These are phyloP conservation scores for Aleiodes alternator DNA, from an alignment of 2,888 invertebrate genomes.

Conservation along the genomic window DNA sequence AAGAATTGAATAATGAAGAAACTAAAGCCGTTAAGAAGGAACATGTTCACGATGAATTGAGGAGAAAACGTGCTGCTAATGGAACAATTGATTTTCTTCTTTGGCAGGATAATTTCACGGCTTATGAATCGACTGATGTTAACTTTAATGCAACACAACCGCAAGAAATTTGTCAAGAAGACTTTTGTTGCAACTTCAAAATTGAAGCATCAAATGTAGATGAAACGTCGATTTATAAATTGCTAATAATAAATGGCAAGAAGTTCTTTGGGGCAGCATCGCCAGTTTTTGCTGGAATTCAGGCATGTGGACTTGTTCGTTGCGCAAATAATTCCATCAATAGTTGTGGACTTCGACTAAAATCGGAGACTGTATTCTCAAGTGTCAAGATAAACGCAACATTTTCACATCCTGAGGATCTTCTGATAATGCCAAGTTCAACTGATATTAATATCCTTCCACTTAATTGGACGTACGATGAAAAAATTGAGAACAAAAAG, in stretches of 20 bases:
- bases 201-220: conserved; percentile 51
- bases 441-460: conserved; percentile 56
- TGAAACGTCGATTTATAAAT: conserved; percentile 62
- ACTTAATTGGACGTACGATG: conserved; percentile 55
- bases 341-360: conserved; percentile 61
- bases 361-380: conserved; percentile 55
- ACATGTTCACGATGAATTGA: conserved; percentile 35
- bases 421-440: conserved; percentile 58
- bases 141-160: too few species aligned
- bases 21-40: background rate
- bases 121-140: conserved; percentile 34
- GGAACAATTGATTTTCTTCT: conserved; percentile 27
- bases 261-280: conserved; percentile 52
- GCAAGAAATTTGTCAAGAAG: conserved; percentile 52
- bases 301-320: conserved; percentile 69
- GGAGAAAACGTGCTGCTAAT: conserved; percentile 27
- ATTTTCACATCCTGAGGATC: conserved; percentile 52
- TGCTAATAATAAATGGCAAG: conserved; percentile 67
- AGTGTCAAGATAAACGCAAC: conserved; percentile 57
- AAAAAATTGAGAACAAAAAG: conserved; percentile 43
- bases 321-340: conserved; percentile 62
- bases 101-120: conserved; percentile 42
- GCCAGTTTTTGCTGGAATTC: conserved; percentile 53
- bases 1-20: conserved; percentile 11
- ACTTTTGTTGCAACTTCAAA: conserved; percentile 64